Base-by-base conservation (phyloP, 1,140 invertebrate genomes). In the Hypsibius dujardini region DNA sequence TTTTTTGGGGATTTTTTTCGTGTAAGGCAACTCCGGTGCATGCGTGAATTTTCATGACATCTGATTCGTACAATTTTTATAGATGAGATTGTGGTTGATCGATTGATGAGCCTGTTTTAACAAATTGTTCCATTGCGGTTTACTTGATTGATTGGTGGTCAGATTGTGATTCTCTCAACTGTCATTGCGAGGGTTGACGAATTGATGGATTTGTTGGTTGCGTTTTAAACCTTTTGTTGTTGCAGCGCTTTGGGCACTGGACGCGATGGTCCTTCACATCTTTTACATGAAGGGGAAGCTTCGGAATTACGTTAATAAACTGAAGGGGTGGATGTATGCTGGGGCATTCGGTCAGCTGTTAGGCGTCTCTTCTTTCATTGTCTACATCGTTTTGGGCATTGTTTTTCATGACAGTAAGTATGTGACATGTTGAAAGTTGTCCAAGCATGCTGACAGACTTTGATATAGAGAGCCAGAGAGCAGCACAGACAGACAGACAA, bases 181-280 rank as follows among this genome's bases (percentile, higher is more conserved):
- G 50, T 56, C 50, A 56, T 56, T 56, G 28, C 50, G 7, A 56
- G 7, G 7, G 7, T 7, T 56, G 50, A 12, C n/a, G n/a, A 28
- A 28, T 28, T 28, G 28, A 28, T 28, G 28, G 28, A 28, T 28
- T 28, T 28, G 28, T 28, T 28, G 28, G 28, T 28, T 28, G 28
- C 28, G 28, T 28, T 28, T 28, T 28, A 28, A 28, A 28, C 28
- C 28, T 67, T 67, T 67, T 42, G 12, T 67, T 12, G 12, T 67
- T 42, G 62, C 42, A 67, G 62, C 62, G 12, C 12, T 67, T 7
- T 67, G 62, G 62, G 62, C 62, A 67, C 12, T 67, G 62, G 62
- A 3, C 7, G 62, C 62, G 12, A 12, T 67, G 3, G 3, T 67
- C 12, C 62, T 67, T 12, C 62, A 67, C 62, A 42, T 67, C 62